Evolutionary conservation across 2,797 vertebrate genomes (phyloP), one percentile per base, ranked within the genome.

Genomic region (Sebastes ruberrimus): DNA sequence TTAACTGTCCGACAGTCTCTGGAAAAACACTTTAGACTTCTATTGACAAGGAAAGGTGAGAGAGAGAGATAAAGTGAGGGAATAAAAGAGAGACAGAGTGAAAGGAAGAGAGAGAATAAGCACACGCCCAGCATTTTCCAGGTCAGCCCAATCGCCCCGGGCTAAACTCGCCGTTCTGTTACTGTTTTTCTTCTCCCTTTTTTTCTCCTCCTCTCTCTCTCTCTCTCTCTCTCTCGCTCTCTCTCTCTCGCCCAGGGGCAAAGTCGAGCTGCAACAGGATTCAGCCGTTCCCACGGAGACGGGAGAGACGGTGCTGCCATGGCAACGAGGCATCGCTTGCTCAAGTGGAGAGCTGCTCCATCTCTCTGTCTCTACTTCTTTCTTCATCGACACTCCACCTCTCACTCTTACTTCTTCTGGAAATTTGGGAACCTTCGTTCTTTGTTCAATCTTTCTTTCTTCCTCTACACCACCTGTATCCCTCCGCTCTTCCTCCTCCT

Each of bases 271-370:
- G 94, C 95, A 94, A 95, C 93, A 94, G 94, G 94, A 96, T 95
- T 95, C 94, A 93, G 89, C 91, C 87, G 94, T 96, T 96, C 94
- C 95, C 94, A 95, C 92, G 90, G 95, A 95, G 95, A 96, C 95
- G 69, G 73, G 90, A 91, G 92, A 95, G 93, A 95, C 89, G 86
- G 92, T 71, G 95, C 95, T 95, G 74, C 95, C 94, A 96, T 96
- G 94, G 95, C 94, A 96, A 96, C 95, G 64, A 85, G 89, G 92
- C 94, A 95, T 94, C 89, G 85, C 93, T 95, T 91, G 94, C 89
- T 93, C 7, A 67, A 91, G 92, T 66, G 69, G 79, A 90, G 93
- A 84, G 88, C 81, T 57, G 52, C 81, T 84, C 71, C 75, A 81
- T 84, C 85, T 84, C 84, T 70, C 72, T 76, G 25, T 65, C 66